Evolutionary conservation across 92 coral and sea anemone species (phyloP).

Genomic region (Epizoanthus illoricatus): DNA sequence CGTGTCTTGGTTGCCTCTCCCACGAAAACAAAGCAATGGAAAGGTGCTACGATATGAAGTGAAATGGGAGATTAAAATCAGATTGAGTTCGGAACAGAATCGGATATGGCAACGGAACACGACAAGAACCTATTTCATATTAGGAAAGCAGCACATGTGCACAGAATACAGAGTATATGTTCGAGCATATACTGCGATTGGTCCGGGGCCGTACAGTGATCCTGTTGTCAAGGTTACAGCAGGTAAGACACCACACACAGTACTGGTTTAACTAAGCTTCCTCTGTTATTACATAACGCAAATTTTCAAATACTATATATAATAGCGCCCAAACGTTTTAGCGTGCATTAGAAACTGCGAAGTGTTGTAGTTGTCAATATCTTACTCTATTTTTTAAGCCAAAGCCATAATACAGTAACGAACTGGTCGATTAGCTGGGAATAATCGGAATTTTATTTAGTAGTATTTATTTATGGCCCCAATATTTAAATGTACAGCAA

Average conservation of each 20-base stretch:
- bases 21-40: constrained; percentile 44
- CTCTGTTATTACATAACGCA: too few species aligned
- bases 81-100: neutral
- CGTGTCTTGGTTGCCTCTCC: constrained; percentile 44
- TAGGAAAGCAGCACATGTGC: constrained; percentile 25
- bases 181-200: constrained; percentile 59
- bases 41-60: constrained; percentile 39
- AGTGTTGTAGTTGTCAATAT: too few species aligned
- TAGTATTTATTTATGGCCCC: too few species aligned
- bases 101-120: neutral
- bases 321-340: too few species aligned
- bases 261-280: too few species aligned
- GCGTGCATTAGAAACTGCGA: too few species aligned
- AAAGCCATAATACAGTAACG: too few species aligned
- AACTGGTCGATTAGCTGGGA: too few species aligned
- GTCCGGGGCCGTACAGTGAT: constrained; percentile 51
- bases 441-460: too few species aligned
- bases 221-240: neutral
- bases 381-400: too few species aligned
- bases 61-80: neutral
- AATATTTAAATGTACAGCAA: too few species aligned
- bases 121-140: constrained; percentile 17
- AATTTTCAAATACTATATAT: too few species aligned
- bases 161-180: constrained; percentile 43
- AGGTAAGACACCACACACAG: constrained; percentile 25